Conservation (phyloP, 2,888 invertebrate genomes). For the Drosophila mercatorum region DNA sequence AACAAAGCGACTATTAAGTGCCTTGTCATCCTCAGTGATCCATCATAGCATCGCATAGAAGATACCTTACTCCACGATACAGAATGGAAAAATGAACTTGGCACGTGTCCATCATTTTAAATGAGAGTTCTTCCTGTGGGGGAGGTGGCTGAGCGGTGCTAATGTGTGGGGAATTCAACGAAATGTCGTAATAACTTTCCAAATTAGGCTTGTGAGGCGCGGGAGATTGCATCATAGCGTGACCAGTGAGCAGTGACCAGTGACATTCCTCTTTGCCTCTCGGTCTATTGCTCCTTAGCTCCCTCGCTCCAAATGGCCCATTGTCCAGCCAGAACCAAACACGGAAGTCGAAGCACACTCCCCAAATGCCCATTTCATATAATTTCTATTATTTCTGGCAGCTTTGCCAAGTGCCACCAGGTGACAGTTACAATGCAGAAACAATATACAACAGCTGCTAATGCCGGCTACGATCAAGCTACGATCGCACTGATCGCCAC, state of each 20-base stretch:
- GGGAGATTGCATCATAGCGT: constrained; percentile 51
- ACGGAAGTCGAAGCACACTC: constrained; percentile 74
- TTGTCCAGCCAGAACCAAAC: constrained; percentile 63
- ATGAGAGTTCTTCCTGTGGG: constrained; percentile 41
- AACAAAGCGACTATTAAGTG: constrained; percentile 69
- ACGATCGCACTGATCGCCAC: constrained; percentile 52
- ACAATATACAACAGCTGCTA: constrained; percentile 71
- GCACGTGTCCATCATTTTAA: constrained; percentile 72
- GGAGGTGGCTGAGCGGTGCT: constrained; percentile 52
- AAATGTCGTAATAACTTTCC: constrained; percentile 65
- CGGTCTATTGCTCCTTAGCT: not conserved
- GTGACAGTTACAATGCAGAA: constrained; percentile 77
- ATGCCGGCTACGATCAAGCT: constrained; percentile 34
- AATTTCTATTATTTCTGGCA: constrained; percentile 77
- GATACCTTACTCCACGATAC: constrained; percentile 32
- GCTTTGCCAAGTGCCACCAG: constrained; percentile 73
- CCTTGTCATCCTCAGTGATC: constrained; percentile 75
- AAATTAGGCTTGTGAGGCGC: constrained; percentile 61
- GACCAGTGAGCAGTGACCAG: constrained; percentile 18
- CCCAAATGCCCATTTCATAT: constrained; percentile 77
- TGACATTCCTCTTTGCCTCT: constrained; percentile 21
- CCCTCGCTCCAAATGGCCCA: constrained; percentile 62
- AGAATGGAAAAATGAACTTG: constrained; percentile 63
- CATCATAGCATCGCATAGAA: constrained; percentile 71
- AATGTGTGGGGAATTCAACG: constrained; percentile 41